Conservation (phyloP, 2,797 vertebrate genomes). For the Lepilemur ruficaudatus region DNA sequence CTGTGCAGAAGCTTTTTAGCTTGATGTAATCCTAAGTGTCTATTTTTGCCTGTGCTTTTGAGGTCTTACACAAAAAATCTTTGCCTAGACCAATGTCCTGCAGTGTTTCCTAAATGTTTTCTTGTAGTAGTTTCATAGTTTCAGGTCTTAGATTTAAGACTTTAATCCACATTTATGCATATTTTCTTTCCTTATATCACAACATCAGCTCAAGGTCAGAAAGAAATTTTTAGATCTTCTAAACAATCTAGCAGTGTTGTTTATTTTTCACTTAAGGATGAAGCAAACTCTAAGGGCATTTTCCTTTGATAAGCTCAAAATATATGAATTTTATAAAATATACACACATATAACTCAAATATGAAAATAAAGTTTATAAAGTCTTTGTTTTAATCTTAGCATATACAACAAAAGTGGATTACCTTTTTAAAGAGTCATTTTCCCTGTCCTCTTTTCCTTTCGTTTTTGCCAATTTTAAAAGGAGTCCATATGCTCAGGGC, state of each 20-base stretch:
- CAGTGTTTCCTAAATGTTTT: background rate
- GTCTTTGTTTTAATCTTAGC: slow-evolving; percentile 42
- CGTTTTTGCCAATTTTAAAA: slow-evolving; percentile 50
- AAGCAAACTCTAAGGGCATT: slow-evolving; percentile 20
- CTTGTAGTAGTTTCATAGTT: background rate
- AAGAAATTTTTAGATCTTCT: background rate
- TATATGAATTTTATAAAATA: slow-evolving; percentile 29
- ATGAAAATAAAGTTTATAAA: slow-evolving; percentile 42
- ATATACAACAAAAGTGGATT: slow-evolving; percentile 9
- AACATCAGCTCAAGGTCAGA: background rate
- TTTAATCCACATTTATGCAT: background rate
- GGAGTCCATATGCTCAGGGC: slow-evolving; percentile 47
- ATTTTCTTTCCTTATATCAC: background rate
- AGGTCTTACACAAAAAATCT: background rate
- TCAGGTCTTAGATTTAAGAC: background rate
- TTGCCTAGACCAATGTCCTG: background rate
- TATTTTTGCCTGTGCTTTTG: background rate
- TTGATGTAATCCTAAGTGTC: background rate
- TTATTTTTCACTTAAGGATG: slow-evolving; percentile 30
- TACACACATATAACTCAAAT: background rate
- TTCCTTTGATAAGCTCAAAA: slow-evolving; percentile 50
- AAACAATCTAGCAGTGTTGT: background rate
- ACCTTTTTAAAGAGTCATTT: slow-evolving; percentile 42
- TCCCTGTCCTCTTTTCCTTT: background rate
- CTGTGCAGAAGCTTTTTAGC: background rate